Conservation (phyloP, 2,113 vertebrate genomes). For the Antechinus stuartii region DNA sequence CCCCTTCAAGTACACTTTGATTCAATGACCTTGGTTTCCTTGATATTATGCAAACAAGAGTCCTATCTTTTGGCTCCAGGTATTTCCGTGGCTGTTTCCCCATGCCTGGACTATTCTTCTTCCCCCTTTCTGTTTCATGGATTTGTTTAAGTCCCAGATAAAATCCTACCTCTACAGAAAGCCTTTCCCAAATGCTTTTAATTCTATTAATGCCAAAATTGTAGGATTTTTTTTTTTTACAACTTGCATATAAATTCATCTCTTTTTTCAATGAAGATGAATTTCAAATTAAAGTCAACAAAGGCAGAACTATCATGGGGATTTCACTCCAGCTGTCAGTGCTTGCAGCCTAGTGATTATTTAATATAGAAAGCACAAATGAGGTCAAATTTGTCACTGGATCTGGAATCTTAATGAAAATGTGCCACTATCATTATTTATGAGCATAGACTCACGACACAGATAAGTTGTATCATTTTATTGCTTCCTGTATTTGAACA, state of each 20-base stretch:
- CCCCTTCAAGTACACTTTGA: not conserved
- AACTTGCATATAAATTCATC: not conserved
- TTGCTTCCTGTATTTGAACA: not conserved
- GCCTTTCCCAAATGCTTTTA: not conserved
- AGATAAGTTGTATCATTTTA: not conserved
- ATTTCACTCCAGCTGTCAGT: not conserved
- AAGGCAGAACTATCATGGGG: too few relatives aligned
- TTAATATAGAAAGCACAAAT: not conserved
- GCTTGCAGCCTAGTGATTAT: not conserved
- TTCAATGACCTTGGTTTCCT: not conserved
- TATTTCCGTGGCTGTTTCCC: not conserved
- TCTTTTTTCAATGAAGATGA: not conserved
- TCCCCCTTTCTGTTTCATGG: not conserved
- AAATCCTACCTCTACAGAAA: not conserved
- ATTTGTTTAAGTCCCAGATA: not conserved
- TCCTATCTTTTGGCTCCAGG: not conserved
- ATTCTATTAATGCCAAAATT: not conserved
- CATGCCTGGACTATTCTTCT: not conserved
- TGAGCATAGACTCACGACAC: not conserved
- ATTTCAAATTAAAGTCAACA: not conserved
- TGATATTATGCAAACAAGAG: not conserved
- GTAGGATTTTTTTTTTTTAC: not conserved
- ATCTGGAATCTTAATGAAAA: not conserved
- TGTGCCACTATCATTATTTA: not conserved
- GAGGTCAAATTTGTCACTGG: not conserved